Percentiles rank a stretch among this genome's conserved stretches.
phyloP scores from a whole-genome alignment of 2,797 vertebrate species.

The Pantherophis alleghaniensis region DNA sequence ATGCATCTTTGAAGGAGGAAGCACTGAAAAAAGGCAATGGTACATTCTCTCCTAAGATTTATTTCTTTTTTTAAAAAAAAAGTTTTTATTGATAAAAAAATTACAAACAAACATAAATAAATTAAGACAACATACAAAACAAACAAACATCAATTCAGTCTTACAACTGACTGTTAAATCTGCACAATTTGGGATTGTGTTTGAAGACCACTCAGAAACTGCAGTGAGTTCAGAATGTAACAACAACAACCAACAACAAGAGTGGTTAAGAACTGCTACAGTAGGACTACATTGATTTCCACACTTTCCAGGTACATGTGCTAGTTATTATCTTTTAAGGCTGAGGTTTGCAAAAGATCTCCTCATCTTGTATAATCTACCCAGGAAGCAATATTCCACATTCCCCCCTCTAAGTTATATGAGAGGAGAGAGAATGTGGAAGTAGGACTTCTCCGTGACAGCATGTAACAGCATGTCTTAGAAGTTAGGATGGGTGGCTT shows the following conservation, averaged over 20 bases:
- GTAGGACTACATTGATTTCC: not conserved
- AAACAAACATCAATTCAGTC: too few relatives aligned
- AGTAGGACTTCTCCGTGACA: not conserved
- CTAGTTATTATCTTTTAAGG: not conserved
- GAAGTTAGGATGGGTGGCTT: not conserved
- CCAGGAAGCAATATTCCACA: not conserved
- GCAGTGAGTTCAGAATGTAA: not conserved
- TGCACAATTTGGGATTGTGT: not conserved
- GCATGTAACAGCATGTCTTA: not conserved
- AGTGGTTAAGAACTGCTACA: not conserved
- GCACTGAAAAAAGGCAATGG: not conserved
- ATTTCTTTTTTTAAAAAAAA: not conserved
- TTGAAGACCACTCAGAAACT: not conserved
- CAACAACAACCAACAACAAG: not conserved
- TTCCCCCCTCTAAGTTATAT: not conserved
- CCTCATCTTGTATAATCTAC: not conserved
- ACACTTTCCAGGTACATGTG: not conserved
- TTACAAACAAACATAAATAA: too few relatives aligned
- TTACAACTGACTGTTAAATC: too few relatives aligned
- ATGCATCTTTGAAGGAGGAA: not conserved
- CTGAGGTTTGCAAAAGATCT: not conserved
- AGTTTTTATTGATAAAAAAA: too few relatives aligned
- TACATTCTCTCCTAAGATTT: not conserved
- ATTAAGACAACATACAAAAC: too few relatives aligned
- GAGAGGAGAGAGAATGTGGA: not conserved